These are phyloP conservation scores for Scaptodrosophila lebanonensis DNA, from an alignment of 1,140 invertebrate species.

Conservation along the genomic window DNA sequence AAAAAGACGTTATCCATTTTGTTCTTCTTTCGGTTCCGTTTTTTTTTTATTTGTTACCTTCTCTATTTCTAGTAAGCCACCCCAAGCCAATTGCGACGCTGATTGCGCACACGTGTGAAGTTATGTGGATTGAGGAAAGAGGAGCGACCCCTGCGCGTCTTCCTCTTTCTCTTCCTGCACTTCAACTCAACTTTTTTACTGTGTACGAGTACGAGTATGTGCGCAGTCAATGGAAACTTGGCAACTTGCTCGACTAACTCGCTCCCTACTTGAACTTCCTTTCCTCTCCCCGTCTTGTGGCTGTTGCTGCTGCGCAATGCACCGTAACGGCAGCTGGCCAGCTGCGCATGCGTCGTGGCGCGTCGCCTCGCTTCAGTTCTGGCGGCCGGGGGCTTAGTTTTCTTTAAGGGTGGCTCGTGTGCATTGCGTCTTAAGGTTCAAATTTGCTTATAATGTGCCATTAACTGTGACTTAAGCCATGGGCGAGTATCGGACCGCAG, in stretches of 20 bases:
- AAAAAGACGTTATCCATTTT: too few relatives aligned
- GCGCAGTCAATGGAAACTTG: conserved; percentile 49
- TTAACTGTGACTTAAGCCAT: conserved; percentile 45
- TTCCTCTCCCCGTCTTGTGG: too few relatives aligned
- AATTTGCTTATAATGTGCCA: conserved; percentile 22
- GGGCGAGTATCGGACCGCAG: too few relatives aligned
- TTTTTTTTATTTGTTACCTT: too few relatives aligned
- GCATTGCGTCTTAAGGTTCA: background rate
- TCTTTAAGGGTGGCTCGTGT: conserved; percentile 52
- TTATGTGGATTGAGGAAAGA: too few relatives aligned
- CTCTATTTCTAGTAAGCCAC: too few relatives aligned
- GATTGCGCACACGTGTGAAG: conserved; percentile 52
- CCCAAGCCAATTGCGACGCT: conserved; percentile 33
- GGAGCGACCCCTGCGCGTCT: too few relatives aligned
- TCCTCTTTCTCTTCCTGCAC: conserved; percentile 4
- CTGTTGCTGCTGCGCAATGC: conserved; percentile 52
- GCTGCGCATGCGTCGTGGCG: conserved; percentile 46
- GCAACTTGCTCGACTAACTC: conserved; percentile 14
- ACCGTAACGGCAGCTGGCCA: conserved; percentile 26
- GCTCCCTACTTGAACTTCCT: conserved; percentile 20
- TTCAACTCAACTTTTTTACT: too few relatives aligned
- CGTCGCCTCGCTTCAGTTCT: too few relatives aligned
- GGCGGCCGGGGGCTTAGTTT: too few relatives aligned
- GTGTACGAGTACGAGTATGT: too few relatives aligned
- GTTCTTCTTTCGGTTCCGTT: too few relatives aligned